Percentiles rank a stretch among this genome's conserved stretches.
Conservation (phyloP, 2,113 vertebrate genomes). For the Ellobius talpinus region DNA sequence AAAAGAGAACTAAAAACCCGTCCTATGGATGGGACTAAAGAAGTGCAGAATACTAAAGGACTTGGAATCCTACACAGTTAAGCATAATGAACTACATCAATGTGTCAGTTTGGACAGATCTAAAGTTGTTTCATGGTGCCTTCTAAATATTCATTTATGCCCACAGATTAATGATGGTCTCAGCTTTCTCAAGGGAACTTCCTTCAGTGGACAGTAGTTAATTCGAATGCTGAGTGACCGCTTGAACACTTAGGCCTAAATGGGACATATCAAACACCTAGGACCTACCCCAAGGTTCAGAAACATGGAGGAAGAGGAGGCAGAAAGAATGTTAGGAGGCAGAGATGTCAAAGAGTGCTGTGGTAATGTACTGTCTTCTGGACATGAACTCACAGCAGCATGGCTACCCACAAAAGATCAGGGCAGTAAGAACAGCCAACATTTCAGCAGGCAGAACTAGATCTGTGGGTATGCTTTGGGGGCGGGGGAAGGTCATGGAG, state of each 20-base stretch:
- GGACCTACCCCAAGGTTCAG: background rate
- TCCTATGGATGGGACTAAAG: background rate
- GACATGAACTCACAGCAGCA: background rate
- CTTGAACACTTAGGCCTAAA: background rate
- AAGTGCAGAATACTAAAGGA: background rate
- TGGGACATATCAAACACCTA: background rate
- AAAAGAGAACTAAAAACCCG: background rate
- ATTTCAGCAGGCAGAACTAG: background rate
- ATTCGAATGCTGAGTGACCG: background rate
- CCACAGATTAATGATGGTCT: background rate
- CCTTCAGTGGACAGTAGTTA: background rate
- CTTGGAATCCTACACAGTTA: background rate
- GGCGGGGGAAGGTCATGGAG: background rate
- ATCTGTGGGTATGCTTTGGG: too few relatives aligned
- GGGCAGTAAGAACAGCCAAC: background rate
- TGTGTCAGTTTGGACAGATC: background rate
- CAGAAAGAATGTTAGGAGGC: background rate
- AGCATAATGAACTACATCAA: background rate
- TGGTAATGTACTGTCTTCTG: too few relatives aligned
- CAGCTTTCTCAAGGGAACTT: background rate
- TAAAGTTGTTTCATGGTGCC: background rate
- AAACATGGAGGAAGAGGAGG: background rate
- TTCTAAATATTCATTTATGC: background rate
- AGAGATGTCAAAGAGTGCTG: background rate
- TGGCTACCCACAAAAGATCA: background rate